These are phyloP conservation scores for Leptobrachium ailaonicum DNA, from an alignment of 2,113 vertebrate species.

Conservation along the genomic window DNA sequence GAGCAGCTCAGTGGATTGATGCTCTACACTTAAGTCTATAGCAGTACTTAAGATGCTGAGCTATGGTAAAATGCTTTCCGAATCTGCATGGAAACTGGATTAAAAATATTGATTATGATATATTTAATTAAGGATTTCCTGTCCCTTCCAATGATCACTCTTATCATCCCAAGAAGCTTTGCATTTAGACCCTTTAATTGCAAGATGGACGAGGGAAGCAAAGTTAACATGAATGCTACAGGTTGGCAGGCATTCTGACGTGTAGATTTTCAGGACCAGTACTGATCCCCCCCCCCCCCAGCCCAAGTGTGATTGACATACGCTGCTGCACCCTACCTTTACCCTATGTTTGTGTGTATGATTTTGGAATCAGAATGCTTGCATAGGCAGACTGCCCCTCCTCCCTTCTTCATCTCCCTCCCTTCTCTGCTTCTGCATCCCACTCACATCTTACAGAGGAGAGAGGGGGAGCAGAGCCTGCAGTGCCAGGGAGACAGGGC, in stretches of 20 bases:
- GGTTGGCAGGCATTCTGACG: conserved; percentile 15
- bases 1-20: neutral
- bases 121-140: no score
- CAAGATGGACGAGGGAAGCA: no score
- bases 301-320: conserved; percentile 5
- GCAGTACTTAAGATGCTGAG: no score
- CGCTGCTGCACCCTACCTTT: conserved; percentile 41
- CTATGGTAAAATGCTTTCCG: no score
- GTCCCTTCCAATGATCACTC: no score
- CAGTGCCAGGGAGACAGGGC: conserved; percentile 41
- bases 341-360: conserved; percentile 37
- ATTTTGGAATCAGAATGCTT: conserved; percentile 37
- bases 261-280: conserved; percentile 18
- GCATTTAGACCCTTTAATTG: no score
- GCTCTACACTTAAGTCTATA: neutral
- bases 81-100: no score
- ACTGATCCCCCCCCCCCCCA: neutral
- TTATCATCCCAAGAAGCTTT: no score
- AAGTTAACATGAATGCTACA: conserved; percentile 5
- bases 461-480: conserved; percentile 39
- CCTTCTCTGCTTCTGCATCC: conserved; percentile 41
- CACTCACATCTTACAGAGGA: conserved; percentile 45
- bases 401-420: conserved; percentile 16
- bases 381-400: conserved; percentile 32
- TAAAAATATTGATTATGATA: no score